Evolutionary conservation across 2,888 invertebrate genomes (phyloP), one percentile per base, ranked within the genome.

Genomic region (Embidobia sp.): DNA sequence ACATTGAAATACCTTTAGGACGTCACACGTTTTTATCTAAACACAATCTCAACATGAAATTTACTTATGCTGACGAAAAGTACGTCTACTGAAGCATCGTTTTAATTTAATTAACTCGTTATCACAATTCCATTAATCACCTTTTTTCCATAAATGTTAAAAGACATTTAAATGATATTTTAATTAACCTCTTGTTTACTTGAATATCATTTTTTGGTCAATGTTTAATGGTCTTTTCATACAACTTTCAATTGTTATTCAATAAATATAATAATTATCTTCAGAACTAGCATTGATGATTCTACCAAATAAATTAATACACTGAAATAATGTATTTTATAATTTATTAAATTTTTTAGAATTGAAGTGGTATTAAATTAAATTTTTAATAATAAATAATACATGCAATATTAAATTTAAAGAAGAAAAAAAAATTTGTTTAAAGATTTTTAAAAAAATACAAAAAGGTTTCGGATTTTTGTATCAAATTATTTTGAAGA

Each of bases 31-130:
- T 98, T 90, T 91, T 98, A 69, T 96, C 96, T 11, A 95, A 97
- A 87, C 98, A 98, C 89, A 94, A 93, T 83, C 91, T 97, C 86
- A 97, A 97, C 87, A 98, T 98, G 97, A 97, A 96, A 87, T 97
- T 97, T 87, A 97, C 96, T 15, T 96, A 97, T 87, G 96, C 95
- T 72, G 98, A 98, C 90, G 97, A 97, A 81, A 95, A 95, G 98
- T 98, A 89, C 93, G 94, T 92, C 6, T 42, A 3, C 22, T 6
- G 1, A 15, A 63, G 1, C 42, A 6, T 51, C 53, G 22, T 70
- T 22, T 18, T 26, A 31, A 57, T 33, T 40, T 51, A 51, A 11
- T 33, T 5, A 16, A 16, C n/a, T 40, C 37, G 1, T 66, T 70
- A 44, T 70, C 42, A 13, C 15, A 42, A n/a, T 42, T 42, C 42